Conservation (phyloP, 2,888 invertebrate species). For the Heliconius sara region DNA sequence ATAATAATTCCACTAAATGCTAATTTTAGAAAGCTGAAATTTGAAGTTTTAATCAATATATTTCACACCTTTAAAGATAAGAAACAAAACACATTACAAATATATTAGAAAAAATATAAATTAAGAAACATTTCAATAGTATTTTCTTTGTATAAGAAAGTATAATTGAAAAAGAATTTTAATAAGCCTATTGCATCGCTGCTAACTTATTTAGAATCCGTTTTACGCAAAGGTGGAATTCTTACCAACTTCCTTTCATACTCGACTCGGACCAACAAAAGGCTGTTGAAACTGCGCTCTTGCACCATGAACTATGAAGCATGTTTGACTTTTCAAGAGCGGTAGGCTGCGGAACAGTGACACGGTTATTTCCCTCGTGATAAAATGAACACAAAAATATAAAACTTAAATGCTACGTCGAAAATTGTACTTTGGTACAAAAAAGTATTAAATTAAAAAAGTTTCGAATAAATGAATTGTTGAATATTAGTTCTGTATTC, state of each 20-base stretch:
- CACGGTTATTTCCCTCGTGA: conserved; percentile 36
- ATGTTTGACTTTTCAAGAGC: conserved; percentile 37
- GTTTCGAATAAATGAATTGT: background rate
- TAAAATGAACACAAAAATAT: conserved; percentile 30
- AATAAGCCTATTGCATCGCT: conserved; percentile 20
- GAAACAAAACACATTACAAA: no score
- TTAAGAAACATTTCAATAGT: no score
- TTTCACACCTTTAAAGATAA: no score
- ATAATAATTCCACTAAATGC: no score
- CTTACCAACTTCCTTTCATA: conserved; percentile 35
- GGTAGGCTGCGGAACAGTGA: conserved; percentile 31
- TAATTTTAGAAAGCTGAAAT: no score
- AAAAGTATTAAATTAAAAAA: conserved; percentile 13
- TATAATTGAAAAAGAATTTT: background rate
- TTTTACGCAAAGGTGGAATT: conserved; percentile 31
- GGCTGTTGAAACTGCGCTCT: conserved; percentile 36
- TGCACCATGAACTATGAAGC: conserved; percentile 37
- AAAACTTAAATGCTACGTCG: conserved; percentile 21
- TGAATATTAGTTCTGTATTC: background rate
- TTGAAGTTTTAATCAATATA: no score
- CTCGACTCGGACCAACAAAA: conserved; percentile 38
- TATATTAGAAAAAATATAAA: no score
- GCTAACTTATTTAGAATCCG: conserved; percentile 30
- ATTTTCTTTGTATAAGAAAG: background rate
- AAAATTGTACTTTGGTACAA: conserved; percentile 8